phyloP scores from a whole-genome alignment of 23 tunicate species.

The Halocynthia aurantium region DNA sequence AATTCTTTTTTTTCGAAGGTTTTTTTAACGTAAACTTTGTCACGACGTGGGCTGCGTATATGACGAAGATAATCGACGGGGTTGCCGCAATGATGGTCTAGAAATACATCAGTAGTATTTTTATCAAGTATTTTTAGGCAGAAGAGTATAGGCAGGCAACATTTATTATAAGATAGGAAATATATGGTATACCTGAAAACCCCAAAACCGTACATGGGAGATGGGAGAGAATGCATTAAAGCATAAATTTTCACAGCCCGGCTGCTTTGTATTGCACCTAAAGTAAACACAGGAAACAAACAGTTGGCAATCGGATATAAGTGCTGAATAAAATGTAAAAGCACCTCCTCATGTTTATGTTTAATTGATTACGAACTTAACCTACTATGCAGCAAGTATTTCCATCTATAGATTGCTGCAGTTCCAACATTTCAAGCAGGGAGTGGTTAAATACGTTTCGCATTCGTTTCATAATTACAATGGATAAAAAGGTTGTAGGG shows the following conservation, averaged over 20 bases:
- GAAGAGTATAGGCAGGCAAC: neutral
- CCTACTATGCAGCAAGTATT: no score
- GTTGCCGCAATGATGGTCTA: conserved; percentile 65
- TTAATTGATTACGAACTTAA: no score
- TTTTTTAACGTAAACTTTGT: conserved; percentile 27
- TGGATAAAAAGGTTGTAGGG: no score
- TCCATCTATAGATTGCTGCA: no score
- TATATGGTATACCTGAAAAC: conserved; percentile 59
- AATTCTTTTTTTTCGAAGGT: no score
- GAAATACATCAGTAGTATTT: neutral
- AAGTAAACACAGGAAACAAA: neutral
- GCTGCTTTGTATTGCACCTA: conserved; percentile 81
- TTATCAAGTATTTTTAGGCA: neutral
- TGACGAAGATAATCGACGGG: conserved; percentile 59
- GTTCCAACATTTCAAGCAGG: no score
- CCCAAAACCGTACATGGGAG: conserved; percentile 85
- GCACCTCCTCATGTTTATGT: no score
- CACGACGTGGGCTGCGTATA: conserved; percentile 57
- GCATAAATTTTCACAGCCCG: conserved; percentile 86
- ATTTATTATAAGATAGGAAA: neutral
- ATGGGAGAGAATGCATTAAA: conserved; percentile 86
- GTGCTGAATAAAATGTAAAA: no score
- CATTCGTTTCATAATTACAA: no score
- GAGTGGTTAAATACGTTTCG: no score
- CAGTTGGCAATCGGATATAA: no score